phyloP scores from a whole-genome alignment of 2,797 vertebrate species.

The Melanotaenia parkinsoni region DNA sequence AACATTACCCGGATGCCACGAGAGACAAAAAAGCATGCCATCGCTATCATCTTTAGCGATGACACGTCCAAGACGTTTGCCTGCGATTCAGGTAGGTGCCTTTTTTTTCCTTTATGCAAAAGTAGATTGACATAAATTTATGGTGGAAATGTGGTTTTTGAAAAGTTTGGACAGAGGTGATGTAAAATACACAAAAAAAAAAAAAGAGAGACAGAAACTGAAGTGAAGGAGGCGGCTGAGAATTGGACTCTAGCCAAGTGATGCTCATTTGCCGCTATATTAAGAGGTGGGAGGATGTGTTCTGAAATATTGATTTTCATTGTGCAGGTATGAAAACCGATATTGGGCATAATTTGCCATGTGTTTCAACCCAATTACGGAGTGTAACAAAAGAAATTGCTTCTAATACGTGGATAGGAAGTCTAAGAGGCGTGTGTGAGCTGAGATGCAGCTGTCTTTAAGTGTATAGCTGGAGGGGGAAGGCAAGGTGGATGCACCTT shows the following conservation, averaged over 20 bases:
- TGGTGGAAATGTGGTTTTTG: not conserved
- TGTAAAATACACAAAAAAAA: constrained; percentile 41
- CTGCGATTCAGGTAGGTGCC: constrained; percentile 95
- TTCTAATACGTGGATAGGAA: constrained; percentile 56
- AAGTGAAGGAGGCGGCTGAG: constrained; percentile 32
- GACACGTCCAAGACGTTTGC: constrained; percentile 98
- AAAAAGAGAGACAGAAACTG: constrained; percentile 34
- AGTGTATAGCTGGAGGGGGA: constrained; percentile 31
- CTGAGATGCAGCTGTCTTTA: constrained; percentile 11
- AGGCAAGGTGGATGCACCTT: constrained; percentile 30
- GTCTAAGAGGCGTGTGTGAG: constrained; percentile 32
- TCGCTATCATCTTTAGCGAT: constrained; percentile 98
- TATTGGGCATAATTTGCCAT: constrained; percentile 58
- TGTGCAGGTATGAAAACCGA: constrained; percentile 67
- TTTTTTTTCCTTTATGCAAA: constrained; percentile 22
- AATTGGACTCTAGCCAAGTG: constrained; percentile 59
- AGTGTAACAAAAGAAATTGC: constrained; percentile 65
- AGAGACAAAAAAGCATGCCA: constrained; percentile 98
- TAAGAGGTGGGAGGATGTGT: constrained; percentile 66
- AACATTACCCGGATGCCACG: constrained; percentile 97
- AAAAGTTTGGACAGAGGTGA: constrained; percentile 30
- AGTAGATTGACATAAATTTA: not conserved
- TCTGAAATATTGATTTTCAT: constrained; percentile 74
- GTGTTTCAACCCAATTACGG: constrained; percentile 64
- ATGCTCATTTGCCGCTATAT: constrained; percentile 72